Base-by-base conservation (phyloP, 2,888 invertebrate genomes). In the Hemaris fuciformis region DNA sequence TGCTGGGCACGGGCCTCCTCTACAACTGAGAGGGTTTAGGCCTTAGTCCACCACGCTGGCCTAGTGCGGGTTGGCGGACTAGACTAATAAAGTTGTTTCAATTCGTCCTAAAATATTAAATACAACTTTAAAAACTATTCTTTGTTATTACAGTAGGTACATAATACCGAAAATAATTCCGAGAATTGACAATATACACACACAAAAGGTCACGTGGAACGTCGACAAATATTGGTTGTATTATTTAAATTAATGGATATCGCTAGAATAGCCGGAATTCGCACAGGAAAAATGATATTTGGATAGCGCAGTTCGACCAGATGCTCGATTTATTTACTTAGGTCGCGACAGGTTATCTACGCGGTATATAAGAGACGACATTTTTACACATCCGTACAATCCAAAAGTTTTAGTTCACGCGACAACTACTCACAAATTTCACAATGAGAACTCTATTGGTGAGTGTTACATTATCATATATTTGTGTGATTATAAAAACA, bases 261-360 rank as follows among this genome's bases (percentile, higher is more conserved):
- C 22, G 15, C n/a, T 3, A 38, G 34, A 41, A 38, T 57, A 31
- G 41, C 64, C 66, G 67, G 75, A 82, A 81, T 69, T 66, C 23
- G 63, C 64, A 64, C 64, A 77, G 79, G 79, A 83, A 82, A 38
- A 80, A 79, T 18, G 62, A 66, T 65, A 62, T 67, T 53, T 69
- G 61, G 65, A 45, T 59, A 53, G 53, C 45, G 43, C 43, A 41
- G 15, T 41, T 59, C 38, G 34, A 62, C 43, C 31, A 63, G 22
- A 45, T 59, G 43, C 66, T 67, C 67, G 57, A 38, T 59, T 60
- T 57, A 62, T 67, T 64, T 66, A 27, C 58, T 60, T 23, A 60
- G 64, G 62, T 65, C 64, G 61, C 23, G 45, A 41, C 48, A 46
- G 64, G 67, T 67, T 67, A 67, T 67, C 65, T 64, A 43, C 43